Evolutionary conservation across 2,888 invertebrate genomes (phyloP), one percentile per base, ranked within the genome.

Genomic region (Drosophila histrio): DNA sequence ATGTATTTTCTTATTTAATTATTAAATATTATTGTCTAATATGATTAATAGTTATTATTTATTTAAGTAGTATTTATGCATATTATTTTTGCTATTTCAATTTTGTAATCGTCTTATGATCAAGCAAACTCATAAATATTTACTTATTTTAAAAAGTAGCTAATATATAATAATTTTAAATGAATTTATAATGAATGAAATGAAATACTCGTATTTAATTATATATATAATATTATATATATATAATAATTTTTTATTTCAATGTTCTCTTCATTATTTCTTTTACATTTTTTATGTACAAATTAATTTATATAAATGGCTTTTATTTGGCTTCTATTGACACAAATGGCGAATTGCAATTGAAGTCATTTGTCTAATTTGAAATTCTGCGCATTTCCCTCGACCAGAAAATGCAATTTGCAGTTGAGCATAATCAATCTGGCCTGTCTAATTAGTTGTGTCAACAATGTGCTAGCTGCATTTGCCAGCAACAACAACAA

Each of bases 391-490:
- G 50, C 50, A 38, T 38, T 38, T 38, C 26, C 21, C 41, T 41
- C 39, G 47, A 52, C 30, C 50, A 52, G 44, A 17, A 50, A 72
- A 59, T 56, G 47, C 58, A 44, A 56, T 61, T 54, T 21, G 34
- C 34, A 36, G 21, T 41, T n/a, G 38, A 47, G 44, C 36, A 52
- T 62, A 59, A 67, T 67, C 59, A 60, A 77, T 72, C 65, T 72
- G 58, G 30, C 58, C 43, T 67, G 50, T 60, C 61, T 63, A 79
- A 79, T 77, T 77, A 77, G 80, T 80, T 64, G 44, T 54, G 50
- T 62, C 66, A 76, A 75, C 79, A 72, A 60, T 44, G 64, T 62
- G 61, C 28, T 30, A 49, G 41, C 58, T 59, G 53, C 47, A 46
- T 58, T 54, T 58, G 36, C 28, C 62, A 54, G 34, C 43, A 64